Conservation (phyloP, 1,140 invertebrate species). For the Hirudo medicinalis region DNA sequence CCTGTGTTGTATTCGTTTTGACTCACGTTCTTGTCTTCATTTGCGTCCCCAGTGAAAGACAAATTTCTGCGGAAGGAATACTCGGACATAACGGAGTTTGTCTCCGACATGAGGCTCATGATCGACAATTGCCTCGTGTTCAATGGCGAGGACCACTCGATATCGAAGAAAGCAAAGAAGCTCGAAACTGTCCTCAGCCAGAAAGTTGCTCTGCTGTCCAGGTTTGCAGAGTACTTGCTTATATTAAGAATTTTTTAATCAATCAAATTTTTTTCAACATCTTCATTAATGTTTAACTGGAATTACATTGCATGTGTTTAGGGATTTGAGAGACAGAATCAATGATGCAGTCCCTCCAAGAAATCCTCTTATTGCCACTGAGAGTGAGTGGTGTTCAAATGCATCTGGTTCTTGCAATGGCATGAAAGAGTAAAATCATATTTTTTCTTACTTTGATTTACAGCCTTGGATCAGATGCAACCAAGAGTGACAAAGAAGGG, state of each 20-base stretch:
- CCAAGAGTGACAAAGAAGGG: no score
- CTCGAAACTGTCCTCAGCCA: conserved; percentile 46
- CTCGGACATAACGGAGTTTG: conserved; percentile 39
- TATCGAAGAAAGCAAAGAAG: conserved; percentile 42
- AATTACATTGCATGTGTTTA: conserved; percentile 8
- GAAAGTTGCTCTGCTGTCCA: conserved; percentile 41
- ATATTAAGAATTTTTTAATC: no score
- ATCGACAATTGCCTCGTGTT: conserved; percentile 47
- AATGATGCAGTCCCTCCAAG: no score
- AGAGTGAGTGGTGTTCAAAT: no score
- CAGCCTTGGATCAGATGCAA: no score
- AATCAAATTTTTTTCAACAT: no score
- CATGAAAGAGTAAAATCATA: no score
- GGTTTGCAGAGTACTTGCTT: conserved; percentile 28
- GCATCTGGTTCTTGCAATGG: no score
- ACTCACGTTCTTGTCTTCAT: no score
- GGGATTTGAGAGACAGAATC: background rate
- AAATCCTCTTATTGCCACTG: no score
- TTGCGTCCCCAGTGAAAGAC: conserved; percentile 38
- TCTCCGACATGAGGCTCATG: conserved; percentile 45
- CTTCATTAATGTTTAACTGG: background rate
- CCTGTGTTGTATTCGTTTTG: no score
- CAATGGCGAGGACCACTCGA: conserved; percentile 42
- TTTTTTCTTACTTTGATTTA: no score
- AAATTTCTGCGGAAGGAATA: conserved; percentile 42